Evolutionary conservation across 2,888 invertebrate species (phyloP), one percentile per base, ranked within the genome.

Genomic region (Limenitis arthemis): DNA sequence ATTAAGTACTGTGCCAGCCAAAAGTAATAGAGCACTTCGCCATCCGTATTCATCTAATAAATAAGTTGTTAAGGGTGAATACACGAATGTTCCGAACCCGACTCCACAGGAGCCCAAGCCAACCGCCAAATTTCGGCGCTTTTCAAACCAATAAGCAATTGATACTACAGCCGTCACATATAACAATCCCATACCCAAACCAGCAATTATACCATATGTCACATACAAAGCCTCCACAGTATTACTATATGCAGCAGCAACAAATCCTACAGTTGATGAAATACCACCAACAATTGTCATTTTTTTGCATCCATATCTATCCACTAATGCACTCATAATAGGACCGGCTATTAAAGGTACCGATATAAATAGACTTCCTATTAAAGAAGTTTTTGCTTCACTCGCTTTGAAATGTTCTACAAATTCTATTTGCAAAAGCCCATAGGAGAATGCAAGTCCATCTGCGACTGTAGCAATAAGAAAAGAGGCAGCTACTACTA

Each of bases 121-220:
- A 5, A 95, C 95, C 8, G 96, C 96, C 62, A 96, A 88, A 37
- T 94, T 93, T 32, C 96, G 89, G 65, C 92, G 92, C 72, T 94
- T 94, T 65, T 96, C 95, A 76, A 97, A 97, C 93, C 96, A 97
- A 75, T 94, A 96, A 0, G 96, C 96, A 49, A 97, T 94, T 47
- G 94, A 94, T 8, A 96, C 96, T 5, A 96, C 96, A 9, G 95
- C 95, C 6, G 96, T 94, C 5, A 96, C 96, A 73, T 95, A 96
- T 60, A 94, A 90, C 40, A 94, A 75, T 4, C 95, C 94, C 74
- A 96, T 86, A 4, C 96, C 96, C 42, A 96, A 76, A 1, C 96
- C 96, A 46, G 95, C 92, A 64, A 95, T 89, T 4, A 95, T 84
- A 43, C 96, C 96, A 69, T 95, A 96, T 0, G 95, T 95, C 50